These are phyloP conservation scores for Karalla daura DNA, from an alignment of 2,797 vertebrate genomes.

Conservation along the genomic window DNA sequence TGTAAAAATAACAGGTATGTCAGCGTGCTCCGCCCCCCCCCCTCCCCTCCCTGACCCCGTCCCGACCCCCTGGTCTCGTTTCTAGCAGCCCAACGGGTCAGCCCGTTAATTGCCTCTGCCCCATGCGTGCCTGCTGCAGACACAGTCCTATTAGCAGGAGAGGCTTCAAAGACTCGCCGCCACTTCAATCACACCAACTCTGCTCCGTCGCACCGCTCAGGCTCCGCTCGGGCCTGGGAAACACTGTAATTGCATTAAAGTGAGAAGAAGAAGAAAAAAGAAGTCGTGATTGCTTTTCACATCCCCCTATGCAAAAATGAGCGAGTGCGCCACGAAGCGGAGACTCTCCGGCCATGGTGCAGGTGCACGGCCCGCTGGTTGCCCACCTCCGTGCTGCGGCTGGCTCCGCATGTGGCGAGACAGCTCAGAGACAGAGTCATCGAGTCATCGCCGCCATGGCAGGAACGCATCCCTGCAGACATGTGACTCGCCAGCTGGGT, in stretches of 20 bases:
- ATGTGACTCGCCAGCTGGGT: conserved; percentile 38
- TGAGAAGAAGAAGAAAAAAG: not conserved
- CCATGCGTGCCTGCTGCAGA: conserved; percentile 15
- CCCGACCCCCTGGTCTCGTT: conserved; percentile 43
- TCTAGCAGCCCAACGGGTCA: conserved; percentile 61
- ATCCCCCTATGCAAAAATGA: not conserved
- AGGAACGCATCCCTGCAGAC: conserved; percentile 15
- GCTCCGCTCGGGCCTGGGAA: conserved; percentile 23
- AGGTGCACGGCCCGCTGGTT: too few species aligned
- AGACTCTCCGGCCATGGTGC: too few species aligned
- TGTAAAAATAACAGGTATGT: too few species aligned
- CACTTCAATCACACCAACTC: conserved; percentile 32
- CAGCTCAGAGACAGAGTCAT: too few species aligned
- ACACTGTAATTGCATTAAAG: conserved; percentile 36
- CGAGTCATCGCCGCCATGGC: not conserved
- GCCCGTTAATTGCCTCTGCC: conserved; percentile 45
- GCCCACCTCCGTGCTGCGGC: too few species aligned
- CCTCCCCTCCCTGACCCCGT: conserved; percentile 29
- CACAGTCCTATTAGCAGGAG: conserved; percentile 45
- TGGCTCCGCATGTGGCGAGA: too few species aligned
- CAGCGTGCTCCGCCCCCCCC: conserved; percentile 1
- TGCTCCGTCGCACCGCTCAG: conserved; percentile 20
- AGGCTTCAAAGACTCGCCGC: conserved; percentile 47
- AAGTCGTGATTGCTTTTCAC: conserved; percentile 24
- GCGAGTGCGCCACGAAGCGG: too few species aligned